Evolutionary conservation across 2,888 invertebrate species (phyloP), one percentile per base, ranked within the genome.

Genomic region (Pseudococcus jackbeardsleyi): DNA sequence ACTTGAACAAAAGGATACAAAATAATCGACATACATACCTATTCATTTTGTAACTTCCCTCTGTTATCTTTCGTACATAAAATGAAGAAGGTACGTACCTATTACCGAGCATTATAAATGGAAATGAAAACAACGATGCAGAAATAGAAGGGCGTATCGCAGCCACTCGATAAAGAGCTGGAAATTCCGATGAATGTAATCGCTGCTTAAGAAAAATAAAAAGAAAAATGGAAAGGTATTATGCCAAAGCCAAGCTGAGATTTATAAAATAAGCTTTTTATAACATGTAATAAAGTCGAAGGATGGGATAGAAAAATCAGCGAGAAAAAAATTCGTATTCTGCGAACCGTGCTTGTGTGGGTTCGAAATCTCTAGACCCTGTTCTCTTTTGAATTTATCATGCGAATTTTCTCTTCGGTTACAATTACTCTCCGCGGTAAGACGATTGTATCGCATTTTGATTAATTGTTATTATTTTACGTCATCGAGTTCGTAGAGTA

Each of bases 381-480:
- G 0, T 72, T 72, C 68, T 72, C 0, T 72, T 26, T 72, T 11
- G 12, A 72, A 72, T 72, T 72, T 15, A 72, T 72, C 33, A 72
- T 33, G 12, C 68, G 68, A 72, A 72, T 72, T 72, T 33, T 26
- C 68, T 72, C 6, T 72, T 72, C 68, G 11, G 12, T 33, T 72
- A 72, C 12, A 33, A 33, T 59, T 59, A 59, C 59, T 19, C 15
- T 64, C 68, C 33, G 15, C 26, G 68, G 22, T 72, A 33, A 72
- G 68, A 72, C 9, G 68, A 72, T 72, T 72, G 33, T 72, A 72
- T 72, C 68, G 68, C 15, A 72, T 72, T 72, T 72, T 72, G 68
- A 72, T 72, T 72, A 72, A 72, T 72, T 64, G 64, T 9, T 33
- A 33, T 72, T 33, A 72, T 33, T 59, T n/a, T 72, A 72, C 68